Percentiles rank a stretch among this genome's conserved stretches.
phyloP scores from a whole-genome alignment of 2,888 invertebrate genomes.

The Morpho achilles region DNA sequence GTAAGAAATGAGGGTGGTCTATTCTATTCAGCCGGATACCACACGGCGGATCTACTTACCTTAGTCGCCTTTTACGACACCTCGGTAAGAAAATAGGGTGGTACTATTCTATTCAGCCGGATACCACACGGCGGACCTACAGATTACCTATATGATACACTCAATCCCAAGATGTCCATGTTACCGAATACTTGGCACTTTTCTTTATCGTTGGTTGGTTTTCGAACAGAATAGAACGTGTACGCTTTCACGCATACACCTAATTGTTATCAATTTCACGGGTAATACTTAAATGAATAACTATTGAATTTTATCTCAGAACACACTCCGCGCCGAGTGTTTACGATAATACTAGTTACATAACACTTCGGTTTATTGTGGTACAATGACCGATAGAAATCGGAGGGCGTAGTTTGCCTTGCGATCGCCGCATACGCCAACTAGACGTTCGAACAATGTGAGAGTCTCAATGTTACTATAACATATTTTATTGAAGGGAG shows the following conservation, averaged over 20 bases:
- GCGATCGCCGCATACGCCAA: constrained; percentile 12
- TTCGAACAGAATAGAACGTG: background rate
- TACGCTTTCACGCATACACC: background rate
- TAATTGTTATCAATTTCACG: constrained; percentile 36
- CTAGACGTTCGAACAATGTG: constrained; percentile 2
- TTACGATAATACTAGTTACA: constrained; percentile 38
- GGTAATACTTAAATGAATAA: constrained; percentile 41
- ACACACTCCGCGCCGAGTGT: constrained; percentile 30
- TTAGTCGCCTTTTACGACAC: too few species aligned
- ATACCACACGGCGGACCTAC: too few species aligned
- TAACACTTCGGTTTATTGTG: constrained; percentile 35
- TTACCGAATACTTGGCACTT: too few species aligned
- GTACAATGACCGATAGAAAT: constrained; percentile 55
- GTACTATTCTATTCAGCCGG: too few species aligned
- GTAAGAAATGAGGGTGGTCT: too few species aligned
- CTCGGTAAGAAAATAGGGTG: too few species aligned
- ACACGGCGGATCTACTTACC: too few species aligned
- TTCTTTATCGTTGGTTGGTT: too few species aligned
- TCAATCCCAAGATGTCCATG: too few species aligned
- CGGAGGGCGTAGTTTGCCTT: constrained; percentile 30
- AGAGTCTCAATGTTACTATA: background rate
- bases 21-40: too few species aligned
- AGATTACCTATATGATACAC: too few species aligned
- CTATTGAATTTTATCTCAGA: constrained; percentile 45
- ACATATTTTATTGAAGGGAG: background rate